Conservation (phyloP, 2,888 invertebrate genomes). For the Diarsia rubi region DNA sequence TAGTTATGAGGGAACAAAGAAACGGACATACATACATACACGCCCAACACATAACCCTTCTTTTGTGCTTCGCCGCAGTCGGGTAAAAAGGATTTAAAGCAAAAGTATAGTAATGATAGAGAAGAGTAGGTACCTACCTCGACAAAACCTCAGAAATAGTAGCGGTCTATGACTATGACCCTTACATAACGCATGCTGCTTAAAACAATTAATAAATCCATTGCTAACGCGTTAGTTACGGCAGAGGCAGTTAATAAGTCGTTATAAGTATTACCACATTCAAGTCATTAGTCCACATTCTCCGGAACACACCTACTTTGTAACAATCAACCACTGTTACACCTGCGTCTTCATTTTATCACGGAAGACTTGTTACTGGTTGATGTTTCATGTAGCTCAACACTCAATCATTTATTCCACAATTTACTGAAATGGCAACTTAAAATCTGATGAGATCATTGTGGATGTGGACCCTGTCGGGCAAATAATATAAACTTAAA, state of each 20-base stretch:
- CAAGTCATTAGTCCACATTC: slow-evolving; percentile 29
- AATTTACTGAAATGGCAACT: neutral
- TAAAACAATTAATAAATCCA: neutral
- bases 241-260: slow-evolving; percentile 30
- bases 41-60: too few relatives aligned
- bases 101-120: neutral
- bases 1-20: too few relatives aligned
- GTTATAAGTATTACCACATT: slow-evolving; percentile 15
- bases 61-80: too few relatives aligned
- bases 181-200: neutral
- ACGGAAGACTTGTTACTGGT: neutral
- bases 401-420: neutral
- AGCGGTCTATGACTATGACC: neutral
- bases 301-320: neutral
- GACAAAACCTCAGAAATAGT: neutral
- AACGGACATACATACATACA: too few relatives aligned
- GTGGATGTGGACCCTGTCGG: neutral
- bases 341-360: slow-evolving; percentile 12
- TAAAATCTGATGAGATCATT: neutral
- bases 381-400: neutral
- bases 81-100: too few relatives aligned
- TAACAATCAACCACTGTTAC: slow-evolving; percentile 1
- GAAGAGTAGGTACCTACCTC: neutral
- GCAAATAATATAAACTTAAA: neutral
- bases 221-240: slow-evolving; percentile 12